Conservation (phyloP, 2,888 invertebrate species). For the Polylopha cassiicola region DNA sequence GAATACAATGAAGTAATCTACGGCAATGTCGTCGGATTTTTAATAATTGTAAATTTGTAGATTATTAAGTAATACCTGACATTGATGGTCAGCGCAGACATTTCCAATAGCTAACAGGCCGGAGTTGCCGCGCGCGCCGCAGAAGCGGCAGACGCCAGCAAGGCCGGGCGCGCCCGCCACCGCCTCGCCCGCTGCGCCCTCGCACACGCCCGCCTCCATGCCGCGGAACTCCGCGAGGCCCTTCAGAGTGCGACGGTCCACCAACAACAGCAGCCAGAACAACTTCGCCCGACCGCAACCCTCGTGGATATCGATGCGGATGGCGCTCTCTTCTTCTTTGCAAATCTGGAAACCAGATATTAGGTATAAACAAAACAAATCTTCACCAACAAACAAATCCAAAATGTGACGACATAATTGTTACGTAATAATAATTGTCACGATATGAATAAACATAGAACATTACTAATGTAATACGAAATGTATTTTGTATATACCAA, state of each 20-base stretch:
- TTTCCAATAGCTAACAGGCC: constrained; percentile 94
- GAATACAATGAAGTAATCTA: no score
- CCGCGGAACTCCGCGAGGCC: constrained; percentile 93
- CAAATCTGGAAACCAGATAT: constrained; percentile 80
- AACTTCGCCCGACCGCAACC: constrained; percentile 96
- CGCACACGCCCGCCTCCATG: constrained; percentile 56
- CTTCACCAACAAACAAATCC: no score
- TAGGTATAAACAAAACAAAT: constrained; percentile 1
- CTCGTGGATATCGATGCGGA: constrained; percentile 97
- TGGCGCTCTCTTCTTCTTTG: constrained; percentile 97
- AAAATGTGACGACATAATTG: no score
- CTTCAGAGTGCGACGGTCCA: constrained; percentile 95
- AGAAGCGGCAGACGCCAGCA: constrained; percentile 91
- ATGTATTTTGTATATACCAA: no score
- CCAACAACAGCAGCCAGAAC: constrained; percentile 95
- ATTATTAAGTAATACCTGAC: constrained; percentile 79
- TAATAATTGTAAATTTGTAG: background rate
- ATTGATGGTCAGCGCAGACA: constrained; percentile 95
- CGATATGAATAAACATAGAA: no score
- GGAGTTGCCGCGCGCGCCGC: constrained; percentile 88
- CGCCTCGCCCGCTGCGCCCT: constrained; percentile 28
- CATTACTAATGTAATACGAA: no score
- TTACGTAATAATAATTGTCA: no score
- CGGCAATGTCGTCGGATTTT: no score
- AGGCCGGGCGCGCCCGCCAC: constrained; percentile 55